Conservation (phyloP, 2,888 invertebrate genomes). For the Rugalucina vietnamica region DNA sequence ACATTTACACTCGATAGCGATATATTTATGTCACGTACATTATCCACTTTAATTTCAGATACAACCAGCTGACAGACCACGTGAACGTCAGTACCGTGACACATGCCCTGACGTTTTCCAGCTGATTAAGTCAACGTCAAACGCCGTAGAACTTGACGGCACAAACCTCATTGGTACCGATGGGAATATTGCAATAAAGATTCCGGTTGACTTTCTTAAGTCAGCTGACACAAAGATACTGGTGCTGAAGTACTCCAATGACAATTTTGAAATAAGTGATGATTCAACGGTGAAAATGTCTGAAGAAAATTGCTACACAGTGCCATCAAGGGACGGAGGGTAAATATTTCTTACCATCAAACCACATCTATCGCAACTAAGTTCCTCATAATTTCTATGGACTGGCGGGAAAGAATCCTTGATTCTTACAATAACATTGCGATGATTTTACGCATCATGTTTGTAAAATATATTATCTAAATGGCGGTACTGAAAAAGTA, state of each 20-base stretch:
- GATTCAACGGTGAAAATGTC: constrained; percentile 31
- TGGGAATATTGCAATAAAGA: constrained; percentile 55
- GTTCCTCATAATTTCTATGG: neutral
- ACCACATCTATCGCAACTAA: neutral
- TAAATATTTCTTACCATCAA: constrained; percentile 18
- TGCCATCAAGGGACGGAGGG: constrained; percentile 54
- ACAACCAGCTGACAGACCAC: constrained; percentile 50
- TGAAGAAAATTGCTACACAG: constrained; percentile 48
- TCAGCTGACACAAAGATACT: constrained; percentile 56
- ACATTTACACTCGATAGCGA: too few species aligned
- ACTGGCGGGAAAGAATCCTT: too few species aligned
- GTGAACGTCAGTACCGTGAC: constrained; percentile 56
- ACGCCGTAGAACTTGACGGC: constrained; percentile 59
- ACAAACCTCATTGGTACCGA: constrained; percentile 26
- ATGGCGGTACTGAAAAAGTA: too few species aligned
- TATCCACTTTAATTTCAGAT: constrained; percentile 43
- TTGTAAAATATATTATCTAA: too few species aligned
- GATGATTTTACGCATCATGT: too few species aligned
- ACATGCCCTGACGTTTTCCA: constrained; percentile 54
- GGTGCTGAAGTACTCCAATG: constrained; percentile 54
- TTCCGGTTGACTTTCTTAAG: constrained; percentile 49
- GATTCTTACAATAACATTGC: too few species aligned
- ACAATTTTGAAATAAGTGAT: constrained; percentile 54
- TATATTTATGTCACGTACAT: too few species aligned
- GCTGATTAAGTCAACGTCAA: constrained; percentile 51